These are phyloP conservation scores for Drosophila nebulosa DNA, from an alignment of 1,140 invertebrate species.

Conservation along the genomic window DNA sequence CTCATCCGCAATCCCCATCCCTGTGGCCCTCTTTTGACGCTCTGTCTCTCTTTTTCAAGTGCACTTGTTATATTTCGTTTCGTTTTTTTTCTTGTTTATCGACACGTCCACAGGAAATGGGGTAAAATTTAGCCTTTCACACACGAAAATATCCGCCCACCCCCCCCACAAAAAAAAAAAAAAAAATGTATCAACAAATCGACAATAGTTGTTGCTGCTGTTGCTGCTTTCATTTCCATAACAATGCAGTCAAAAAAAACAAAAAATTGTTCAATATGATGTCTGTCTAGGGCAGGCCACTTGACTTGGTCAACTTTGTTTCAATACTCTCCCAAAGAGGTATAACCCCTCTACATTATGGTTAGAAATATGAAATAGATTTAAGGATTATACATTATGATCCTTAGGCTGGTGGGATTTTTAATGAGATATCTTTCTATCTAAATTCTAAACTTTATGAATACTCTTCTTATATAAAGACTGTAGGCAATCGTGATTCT, in stretches of 20 bases:
- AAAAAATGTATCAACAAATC: constrained; percentile 33
- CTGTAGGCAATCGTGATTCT: too few species aligned
- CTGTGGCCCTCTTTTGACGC: constrained; percentile 1
- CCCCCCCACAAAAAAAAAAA: too few species aligned
- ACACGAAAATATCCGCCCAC: constrained; percentile 39
- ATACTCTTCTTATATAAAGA: too few species aligned
- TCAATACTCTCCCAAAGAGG: background rate
- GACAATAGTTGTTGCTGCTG: constrained; percentile 33
- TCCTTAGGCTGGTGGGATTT: too few species aligned
- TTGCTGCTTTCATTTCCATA: constrained; percentile 50
- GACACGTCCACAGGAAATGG: constrained; percentile 69
- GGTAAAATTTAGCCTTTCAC: constrained; percentile 47
- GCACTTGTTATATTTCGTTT: background rate
- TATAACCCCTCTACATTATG: background rate
- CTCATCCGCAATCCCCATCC: background rate
- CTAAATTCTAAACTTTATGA: too few species aligned
- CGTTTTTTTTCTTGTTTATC: constrained; percentile 42
- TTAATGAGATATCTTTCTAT: too few species aligned
- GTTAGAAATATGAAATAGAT: background rate
- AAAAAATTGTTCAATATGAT: background rate
- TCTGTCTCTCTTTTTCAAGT: constrained; percentile 15
- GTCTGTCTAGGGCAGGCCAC: constrained; percentile 7
- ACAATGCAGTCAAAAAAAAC: constrained; percentile 31
- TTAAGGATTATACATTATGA: too few species aligned
- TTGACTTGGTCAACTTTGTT: constrained; percentile 15